phyloP scores from a whole-genome alignment of 2,113 vertebrate genomes.

The Mesitornis unicolor region DNA sequence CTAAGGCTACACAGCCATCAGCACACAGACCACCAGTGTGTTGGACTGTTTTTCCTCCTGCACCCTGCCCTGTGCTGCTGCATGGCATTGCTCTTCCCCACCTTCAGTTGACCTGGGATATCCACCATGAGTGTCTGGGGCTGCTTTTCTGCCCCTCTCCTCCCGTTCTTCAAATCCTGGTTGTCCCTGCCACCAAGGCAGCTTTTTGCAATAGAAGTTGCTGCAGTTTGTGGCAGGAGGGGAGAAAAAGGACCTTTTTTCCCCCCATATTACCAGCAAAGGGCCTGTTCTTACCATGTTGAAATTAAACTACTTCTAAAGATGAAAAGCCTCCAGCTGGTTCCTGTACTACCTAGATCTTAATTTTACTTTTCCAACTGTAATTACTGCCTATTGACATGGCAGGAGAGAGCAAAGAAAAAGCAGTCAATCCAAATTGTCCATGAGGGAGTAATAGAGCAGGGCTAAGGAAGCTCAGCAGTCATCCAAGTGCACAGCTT shows the following conservation, averaged over 20 bases:
- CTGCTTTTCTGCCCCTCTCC: background rate
- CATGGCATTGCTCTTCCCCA: background rate
- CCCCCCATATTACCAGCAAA: background rate
- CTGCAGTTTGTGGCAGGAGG: background rate
- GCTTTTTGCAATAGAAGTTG: background rate
- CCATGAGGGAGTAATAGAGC: slow-evolving; percentile 40
- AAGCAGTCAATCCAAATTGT: background rate
- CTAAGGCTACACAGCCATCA: background rate
- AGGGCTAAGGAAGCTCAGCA: slow-evolving; percentile 59
- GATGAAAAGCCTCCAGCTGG: background rate
- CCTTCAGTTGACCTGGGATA: background rate
- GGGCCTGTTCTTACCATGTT: background rate
- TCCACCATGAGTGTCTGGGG: background rate
- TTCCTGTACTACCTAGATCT: background rate
- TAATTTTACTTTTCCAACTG: background rate
- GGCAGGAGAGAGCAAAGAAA: slow-evolving; percentile 1
- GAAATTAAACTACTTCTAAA: background rate
- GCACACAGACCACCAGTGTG: background rate
- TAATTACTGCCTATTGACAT: background rate
- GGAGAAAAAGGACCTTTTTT: background rate
- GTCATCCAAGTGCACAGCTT: slow-evolving; percentile 53
- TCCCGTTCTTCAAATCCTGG: background rate
- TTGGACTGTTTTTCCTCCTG: background rate
- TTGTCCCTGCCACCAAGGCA: background rate
- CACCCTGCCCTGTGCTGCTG: background rate